A percentile compares a stretch with the other conserved stretches of the same genome.
Conservation (phyloP, 2,888 invertebrate genomes). For the Clepsis dumicolana region DNA sequence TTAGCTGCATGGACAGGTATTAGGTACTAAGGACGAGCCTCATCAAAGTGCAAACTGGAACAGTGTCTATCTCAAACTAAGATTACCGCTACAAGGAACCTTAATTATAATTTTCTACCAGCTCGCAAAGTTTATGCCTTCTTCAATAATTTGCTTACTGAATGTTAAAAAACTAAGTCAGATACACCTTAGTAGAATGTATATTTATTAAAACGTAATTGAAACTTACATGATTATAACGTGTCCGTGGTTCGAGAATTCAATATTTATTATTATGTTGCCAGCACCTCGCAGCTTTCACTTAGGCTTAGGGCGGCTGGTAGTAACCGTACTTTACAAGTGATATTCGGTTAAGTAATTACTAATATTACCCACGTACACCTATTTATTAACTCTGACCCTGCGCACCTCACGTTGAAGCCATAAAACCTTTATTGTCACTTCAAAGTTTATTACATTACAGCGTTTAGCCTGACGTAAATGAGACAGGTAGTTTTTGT, state of each 20-base stretch:
- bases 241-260: background rate
- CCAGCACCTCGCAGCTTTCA: background rate
- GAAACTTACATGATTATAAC: background rate
- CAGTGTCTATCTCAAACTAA: background rate
- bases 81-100: background rate
- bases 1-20: background rate
- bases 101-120: background rate
- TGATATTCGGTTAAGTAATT: slow-evolving; percentile 19
- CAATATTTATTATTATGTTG: background rate
- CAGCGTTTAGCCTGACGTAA: slow-evolving; percentile 26
- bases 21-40: background rate
- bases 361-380: slow-evolving; percentile 28
- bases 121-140: background rate
- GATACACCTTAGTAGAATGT: too few relatives aligned
- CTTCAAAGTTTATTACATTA: slow-evolving; percentile 37
- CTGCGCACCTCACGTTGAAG: slow-evolving; percentile 25
- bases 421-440: slow-evolving; percentile 37
- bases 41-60: background rate
- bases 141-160: too few relatives aligned
- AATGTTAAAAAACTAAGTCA: too few relatives aligned
- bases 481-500: slow-evolving; percentile 22
- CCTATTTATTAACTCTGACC: slow-evolving; percentile 34
- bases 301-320: background rate
- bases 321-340: slow-evolving; percentile 13
- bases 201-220: too few relatives aligned